These are phyloP conservation scores for Enteromius treurensis DNA, from an alignment of 2,797 vertebrate genomes.

Conservation along the genomic window DNA sequence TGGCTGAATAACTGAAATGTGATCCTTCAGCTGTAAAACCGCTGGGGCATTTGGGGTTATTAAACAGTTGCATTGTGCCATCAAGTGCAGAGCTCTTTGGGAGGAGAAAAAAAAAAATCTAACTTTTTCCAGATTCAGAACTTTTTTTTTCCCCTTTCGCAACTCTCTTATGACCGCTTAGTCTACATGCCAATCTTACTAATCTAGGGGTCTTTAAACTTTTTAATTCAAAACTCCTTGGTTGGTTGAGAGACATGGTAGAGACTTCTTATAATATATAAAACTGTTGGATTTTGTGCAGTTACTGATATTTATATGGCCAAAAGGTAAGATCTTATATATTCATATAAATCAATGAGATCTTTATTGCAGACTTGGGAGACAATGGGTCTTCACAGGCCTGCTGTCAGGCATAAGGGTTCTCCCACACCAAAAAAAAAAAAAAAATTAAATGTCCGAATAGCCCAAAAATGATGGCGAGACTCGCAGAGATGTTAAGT, in stretches of 20 bases:
- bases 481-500: no score
- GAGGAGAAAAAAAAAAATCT: conserved; percentile 3
- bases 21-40: conserved; percentile 20
- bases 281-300: background rate
- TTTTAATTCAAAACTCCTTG: background rate
- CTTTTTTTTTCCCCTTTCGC: background rate
- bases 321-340: background rate
- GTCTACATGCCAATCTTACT: conserved; percentile 1
- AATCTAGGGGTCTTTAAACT: background rate
- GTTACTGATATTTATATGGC: background rate
- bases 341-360: background rate
- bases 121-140: conserved; percentile 11
- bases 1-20: conserved; percentile 20
- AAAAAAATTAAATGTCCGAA: no score
- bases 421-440: no score
- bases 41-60: conserved; percentile 16
- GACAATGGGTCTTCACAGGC: no score
- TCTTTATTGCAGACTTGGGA: background rate
- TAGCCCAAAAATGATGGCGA: no score
- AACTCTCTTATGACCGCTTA: background rate
- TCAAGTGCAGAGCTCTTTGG: background rate
- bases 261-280: background rate
- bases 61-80: conserved; percentile 26
- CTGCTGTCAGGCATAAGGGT: no score
- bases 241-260: background rate